Evolutionary conservation across 2,888 invertebrate species (phyloP), one percentile per base, ranked within the genome.

Genomic region (Leucoptera coffeella): DNA sequence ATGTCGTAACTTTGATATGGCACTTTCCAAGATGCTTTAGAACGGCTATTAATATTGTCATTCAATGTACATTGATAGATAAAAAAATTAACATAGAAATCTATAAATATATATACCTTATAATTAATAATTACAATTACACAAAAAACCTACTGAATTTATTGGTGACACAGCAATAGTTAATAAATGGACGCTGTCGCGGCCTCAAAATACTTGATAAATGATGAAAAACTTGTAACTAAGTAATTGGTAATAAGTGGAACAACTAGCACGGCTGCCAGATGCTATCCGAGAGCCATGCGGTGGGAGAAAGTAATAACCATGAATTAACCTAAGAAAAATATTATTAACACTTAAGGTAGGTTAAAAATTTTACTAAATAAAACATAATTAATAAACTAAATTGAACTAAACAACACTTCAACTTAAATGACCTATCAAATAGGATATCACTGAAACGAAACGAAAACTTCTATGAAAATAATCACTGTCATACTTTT

Each of bases 311-410:
- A 65, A 60, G 50, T 47, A 51, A n/a, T n/a, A n/a, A n/a, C n/a
- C n/a, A n/a, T n/a, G n/a, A n/a, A 54, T 58, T 62, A 62, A 62
- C 50, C 58, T 61, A 65, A 50, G 45, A 61, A 60, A 27, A 61
- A 60, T 59, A 64, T 62, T 29, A 58, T 59, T 62, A 69, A 69
- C 67, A 67, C 67, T 67, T 67, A 67, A 55, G 55, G 55, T 60
- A 65, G 43, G 55, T 60, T 65, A 53, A 65, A 69, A 69, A 65
- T 67, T 69, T 69, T 61, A 60, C 67, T 67, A 67, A 69, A 67
- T 65, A 67, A 67, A 69, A 67, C 67, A 60, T 64, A 69, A 67
- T 64, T 67, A 69, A 69, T 67, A 65, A 69, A 67, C 61, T 67
- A 67, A 69, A 69, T 69, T 69, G 62, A 69, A 69, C 69, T 69